Conservation (phyloP, 2,888 invertebrate species). For the Danaus chrysippus region DNA sequence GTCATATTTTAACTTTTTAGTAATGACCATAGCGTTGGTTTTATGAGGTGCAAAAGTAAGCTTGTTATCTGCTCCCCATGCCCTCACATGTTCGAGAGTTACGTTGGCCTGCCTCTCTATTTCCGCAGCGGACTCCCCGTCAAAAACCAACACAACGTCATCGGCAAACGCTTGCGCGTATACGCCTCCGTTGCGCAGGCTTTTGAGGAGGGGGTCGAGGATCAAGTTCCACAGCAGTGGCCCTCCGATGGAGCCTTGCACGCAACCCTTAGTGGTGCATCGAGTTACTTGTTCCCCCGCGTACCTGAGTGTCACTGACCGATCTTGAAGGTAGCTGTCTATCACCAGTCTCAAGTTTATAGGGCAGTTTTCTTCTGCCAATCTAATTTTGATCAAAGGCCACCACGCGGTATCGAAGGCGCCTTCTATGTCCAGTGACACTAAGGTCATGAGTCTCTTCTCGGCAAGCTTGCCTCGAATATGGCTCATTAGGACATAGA, state of each 20-base stretch:
- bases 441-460: constrained; percentile 8
- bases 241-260: constrained; percentile 27
- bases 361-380: constrained; percentile 25
- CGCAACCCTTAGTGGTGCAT: constrained; percentile 24
- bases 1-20: neutral
- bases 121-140: neutral
- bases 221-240: constrained; percentile 24
- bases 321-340: constrained; percentile 14
- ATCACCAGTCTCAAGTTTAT: neutral
- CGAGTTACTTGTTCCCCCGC: constrained; percentile 10
- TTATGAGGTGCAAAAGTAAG: constrained; percentile 11
- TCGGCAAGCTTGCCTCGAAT: neutral
- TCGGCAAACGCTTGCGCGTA: constrained; percentile 22
- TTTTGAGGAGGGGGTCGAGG: no score
- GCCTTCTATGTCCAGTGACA: constrained; percentile 34
- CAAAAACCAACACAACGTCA: constrained; percentile 15
- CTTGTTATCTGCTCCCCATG: constrained; percentile 16
- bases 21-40: no score
- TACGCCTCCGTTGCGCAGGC: neutral
- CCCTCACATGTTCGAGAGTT: constrained; percentile 10
- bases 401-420: constrained; percentile 43
- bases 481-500: neutral
- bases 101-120: constrained; percentile 13
- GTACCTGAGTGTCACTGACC: constrained; percentile 17
- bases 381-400: constrained; percentile 28